These are phyloP conservation scores for Puntigrus tetrazona DNA, from an alignment of 2,113 vertebrate species.

Conservation along the genomic window DNA sequence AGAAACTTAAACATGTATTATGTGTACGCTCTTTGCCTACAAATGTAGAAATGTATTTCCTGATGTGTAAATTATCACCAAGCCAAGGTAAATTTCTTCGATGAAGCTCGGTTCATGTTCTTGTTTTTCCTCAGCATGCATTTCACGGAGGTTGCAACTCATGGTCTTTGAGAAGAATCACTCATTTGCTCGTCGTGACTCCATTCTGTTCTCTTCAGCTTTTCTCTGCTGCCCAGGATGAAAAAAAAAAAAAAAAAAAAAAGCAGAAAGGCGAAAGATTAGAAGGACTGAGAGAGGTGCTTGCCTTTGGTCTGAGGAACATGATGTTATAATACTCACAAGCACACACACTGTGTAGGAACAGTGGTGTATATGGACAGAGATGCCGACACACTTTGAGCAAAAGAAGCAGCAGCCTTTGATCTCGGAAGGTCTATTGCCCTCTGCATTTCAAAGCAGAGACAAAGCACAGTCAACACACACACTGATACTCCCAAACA, in stretches of 20 bases:
- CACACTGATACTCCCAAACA: slow-evolving; percentile 1
- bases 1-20: background rate
- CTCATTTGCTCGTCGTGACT: background rate
- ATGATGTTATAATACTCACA: slow-evolving; percentile 37
- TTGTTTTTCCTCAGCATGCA: background rate
- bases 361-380: slow-evolving; percentile 1
- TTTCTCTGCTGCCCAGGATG: background rate
- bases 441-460: slow-evolving; percentile 30
- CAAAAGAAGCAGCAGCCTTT: slow-evolving; percentile 21
- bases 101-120: background rate
- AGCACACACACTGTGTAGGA: background rate
- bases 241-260: slow-evolving; percentile 15
- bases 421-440: slow-evolving; percentile 23
- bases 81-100: no score
- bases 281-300: slow-evolving; percentile 34
- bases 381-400: slow-evolving; percentile 27
- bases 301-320: slow-evolving; percentile 31
- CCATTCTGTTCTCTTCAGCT: background rate
- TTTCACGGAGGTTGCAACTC: slow-evolving; percentile 7
- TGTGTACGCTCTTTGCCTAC: background rate
- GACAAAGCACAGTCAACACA: slow-evolving; percentile 30
- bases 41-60: background rate
- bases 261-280: background rate
- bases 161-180: background rate
- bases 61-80: background rate